These are phyloP conservation scores for Brienomyrus brachyistius DNA, from an alignment of 2,113 vertebrate species.

Conservation along the genomic window DNA sequence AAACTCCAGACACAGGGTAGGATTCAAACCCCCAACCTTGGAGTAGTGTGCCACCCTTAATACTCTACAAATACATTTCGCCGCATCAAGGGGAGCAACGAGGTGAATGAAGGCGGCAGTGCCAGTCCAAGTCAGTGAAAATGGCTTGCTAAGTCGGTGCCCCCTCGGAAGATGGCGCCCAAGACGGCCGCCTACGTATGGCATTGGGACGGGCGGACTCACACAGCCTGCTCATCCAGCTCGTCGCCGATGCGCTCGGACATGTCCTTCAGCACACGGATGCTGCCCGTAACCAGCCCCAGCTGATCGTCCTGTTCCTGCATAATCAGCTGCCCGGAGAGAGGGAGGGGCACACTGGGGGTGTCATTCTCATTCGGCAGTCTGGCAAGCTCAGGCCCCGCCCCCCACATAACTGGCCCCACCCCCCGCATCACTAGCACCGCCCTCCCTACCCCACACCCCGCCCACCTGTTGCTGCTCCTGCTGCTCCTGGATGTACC, in stretches of 20 bases:
- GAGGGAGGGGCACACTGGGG: not conserved
- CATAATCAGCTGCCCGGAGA: constrained; percentile 61
- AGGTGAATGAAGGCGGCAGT: not conserved
- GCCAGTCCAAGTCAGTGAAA: not conserved
- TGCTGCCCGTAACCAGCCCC: constrained; percentile 71
- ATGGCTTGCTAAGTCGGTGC: not conserved
- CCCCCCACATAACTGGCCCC: not conserved
- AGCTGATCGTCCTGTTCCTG: constrained; percentile 72
- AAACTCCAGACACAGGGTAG: not conserved
- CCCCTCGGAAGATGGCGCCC: not conserved
- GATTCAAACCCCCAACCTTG: not conserved
- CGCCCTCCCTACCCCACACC: not conserved
- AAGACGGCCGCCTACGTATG: no score
- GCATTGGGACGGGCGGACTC: constrained; percentile 31
- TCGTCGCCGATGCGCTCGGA: constrained; percentile 66
- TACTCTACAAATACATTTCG: not conserved
- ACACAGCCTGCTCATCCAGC: constrained; percentile 71
- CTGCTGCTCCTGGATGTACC: constrained; percentile 67
- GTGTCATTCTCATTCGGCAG: not conserved
- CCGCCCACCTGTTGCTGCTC: constrained; percentile 66
- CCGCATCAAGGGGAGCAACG: not conserved
- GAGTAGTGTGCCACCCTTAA: not conserved
- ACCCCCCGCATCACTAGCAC: not conserved
- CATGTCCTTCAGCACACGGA: constrained; percentile 72
- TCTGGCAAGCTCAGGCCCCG: not conserved